These are phyloP conservation scores for Xenopus laevis DNA, from an alignment of 2,113 vertebrate genomes.

Conservation along the genomic window DNA sequence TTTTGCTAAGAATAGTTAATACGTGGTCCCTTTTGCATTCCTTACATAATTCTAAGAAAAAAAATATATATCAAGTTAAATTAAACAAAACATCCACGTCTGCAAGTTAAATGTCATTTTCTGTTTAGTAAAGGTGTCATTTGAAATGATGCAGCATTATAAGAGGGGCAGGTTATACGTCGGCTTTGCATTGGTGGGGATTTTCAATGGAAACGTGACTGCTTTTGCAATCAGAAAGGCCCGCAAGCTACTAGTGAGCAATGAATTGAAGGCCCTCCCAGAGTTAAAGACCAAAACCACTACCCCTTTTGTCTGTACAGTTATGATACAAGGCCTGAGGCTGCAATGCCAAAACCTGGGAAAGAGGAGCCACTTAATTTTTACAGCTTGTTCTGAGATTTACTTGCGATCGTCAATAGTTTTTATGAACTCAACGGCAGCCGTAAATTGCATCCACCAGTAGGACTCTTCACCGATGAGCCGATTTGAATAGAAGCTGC, in stretches of 20 bases:
- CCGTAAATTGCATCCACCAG: slow-evolving; percentile 99
- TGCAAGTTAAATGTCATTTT: slow-evolving; percentile 62
- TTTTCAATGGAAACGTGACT: too few relatives aligned
- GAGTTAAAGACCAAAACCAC: slow-evolving; percentile 50
- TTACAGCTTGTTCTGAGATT: slow-evolving; percentile 47
- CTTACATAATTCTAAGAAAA: too few relatives aligned
- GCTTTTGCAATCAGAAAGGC: background rate
- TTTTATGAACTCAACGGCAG: slow-evolving; percentile 98
- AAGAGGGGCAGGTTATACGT: background rate
- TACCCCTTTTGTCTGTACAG: slow-evolving; percentile 81
- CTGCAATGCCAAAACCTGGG: slow-evolving; percentile 61
- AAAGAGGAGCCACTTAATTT: slow-evolving; percentile 44
- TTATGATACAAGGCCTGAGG: slow-evolving; percentile 73
- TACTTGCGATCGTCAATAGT: slow-evolving; percentile 98
- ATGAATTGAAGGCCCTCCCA: background rate
- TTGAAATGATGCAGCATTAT: slow-evolving; percentile 64
- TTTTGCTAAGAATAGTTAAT: too few relatives aligned
- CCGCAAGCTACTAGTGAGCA: background rate
- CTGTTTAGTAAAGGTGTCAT: slow-evolving; percentile 69
- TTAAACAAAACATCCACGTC: slow-evolving; percentile 41
- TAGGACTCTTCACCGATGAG: slow-evolving; percentile 94
- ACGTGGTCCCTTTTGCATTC: too few relatives aligned
- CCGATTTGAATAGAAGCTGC: slow-evolving; percentile 92
- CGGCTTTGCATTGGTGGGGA: background rate
- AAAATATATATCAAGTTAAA: background rate